phyloP scores from a whole-genome alignment of 2,113 vertebrate genomes.

The Podarcis cretensis region DNA sequence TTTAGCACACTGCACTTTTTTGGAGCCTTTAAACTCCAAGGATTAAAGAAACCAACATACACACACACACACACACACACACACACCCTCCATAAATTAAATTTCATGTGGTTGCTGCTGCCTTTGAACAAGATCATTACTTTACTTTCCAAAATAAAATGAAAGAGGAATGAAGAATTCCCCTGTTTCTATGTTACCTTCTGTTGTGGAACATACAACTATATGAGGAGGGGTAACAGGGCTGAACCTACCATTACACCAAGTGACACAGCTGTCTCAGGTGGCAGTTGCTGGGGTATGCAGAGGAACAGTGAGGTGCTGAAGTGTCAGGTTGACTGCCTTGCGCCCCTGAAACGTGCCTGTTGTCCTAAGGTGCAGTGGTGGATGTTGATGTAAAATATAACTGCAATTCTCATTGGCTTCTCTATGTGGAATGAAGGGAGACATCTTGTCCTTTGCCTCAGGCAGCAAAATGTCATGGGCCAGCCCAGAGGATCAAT shows the following conservation, averaged over 20 bases:
- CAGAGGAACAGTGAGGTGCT: no score
- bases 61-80: neutral
- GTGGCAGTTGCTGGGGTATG: no score
- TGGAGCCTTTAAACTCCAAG: slow-evolving; percentile 78
- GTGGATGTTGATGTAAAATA: no score
- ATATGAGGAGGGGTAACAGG: neutral
- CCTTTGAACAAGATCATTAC: slow-evolving; percentile 80
- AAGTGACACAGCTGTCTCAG: no score
- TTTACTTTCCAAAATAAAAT: slow-evolving; percentile 60
- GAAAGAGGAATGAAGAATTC: slow-evolving; percentile 43
- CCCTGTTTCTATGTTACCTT: slow-evolving; percentile 52
- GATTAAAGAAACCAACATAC: slow-evolving; percentile 78
- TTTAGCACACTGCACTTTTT: slow-evolving; percentile 71
- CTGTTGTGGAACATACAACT: slow-evolving; percentile 31
- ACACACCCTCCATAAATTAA: slow-evolving; percentile 65
- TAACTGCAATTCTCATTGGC: no score
- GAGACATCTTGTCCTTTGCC: no score
- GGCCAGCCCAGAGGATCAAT: neutral
- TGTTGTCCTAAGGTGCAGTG: no score
- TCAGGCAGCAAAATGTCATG: no score
- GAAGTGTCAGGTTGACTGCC: no score
- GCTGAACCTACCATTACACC: no score
- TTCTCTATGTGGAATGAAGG: no score
- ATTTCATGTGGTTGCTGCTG: slow-evolving; percentile 71
- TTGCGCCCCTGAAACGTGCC: no score